These are phyloP conservation scores for Zosterops lateralis DNA, from an alignment of 2,113 vertebrate species.

Conservation along the genomic window DNA sequence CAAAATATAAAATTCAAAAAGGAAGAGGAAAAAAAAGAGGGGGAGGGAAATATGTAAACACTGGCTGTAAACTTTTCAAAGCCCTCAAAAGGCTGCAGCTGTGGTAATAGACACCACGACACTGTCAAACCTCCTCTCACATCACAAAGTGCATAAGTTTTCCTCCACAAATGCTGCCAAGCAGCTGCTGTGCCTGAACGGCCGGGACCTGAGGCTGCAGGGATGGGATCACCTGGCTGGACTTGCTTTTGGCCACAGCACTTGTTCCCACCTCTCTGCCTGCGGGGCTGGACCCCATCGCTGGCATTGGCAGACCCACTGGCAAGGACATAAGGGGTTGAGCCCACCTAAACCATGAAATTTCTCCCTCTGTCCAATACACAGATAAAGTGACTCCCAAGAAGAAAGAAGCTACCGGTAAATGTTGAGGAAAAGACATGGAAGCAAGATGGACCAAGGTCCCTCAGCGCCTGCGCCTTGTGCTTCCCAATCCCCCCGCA, in stretches of 20 bases:
- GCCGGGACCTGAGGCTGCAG: fast-evolving
- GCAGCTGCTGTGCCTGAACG: background rate
- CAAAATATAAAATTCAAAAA: background rate
- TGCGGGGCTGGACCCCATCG: background rate
- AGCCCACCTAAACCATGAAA: background rate
- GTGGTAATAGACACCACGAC: fast-evolving
- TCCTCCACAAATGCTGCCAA: background rate
- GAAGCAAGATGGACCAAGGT: background rate
- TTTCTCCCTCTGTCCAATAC: background rate
- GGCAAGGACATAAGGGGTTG: background rate
- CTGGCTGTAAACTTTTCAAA: background rate
- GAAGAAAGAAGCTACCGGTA: background rate
- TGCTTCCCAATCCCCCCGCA: background rate
- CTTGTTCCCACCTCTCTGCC: fast-evolving
- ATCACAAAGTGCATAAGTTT: slow-evolving; percentile 65
- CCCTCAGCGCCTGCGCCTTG: background rate
- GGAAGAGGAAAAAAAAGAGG: background rate
- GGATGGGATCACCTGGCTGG: background rate
- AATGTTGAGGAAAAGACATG: background rate
- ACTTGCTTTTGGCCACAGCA: background rate
- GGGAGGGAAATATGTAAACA: slow-evolving; percentile 1
- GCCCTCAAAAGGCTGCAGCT: background rate
- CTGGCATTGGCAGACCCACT: background rate
- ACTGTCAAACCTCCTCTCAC: background rate
- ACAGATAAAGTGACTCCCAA: background rate